Conservation (phyloP, 2,888 invertebrate species). For the Antheraea yamamai region DNA sequence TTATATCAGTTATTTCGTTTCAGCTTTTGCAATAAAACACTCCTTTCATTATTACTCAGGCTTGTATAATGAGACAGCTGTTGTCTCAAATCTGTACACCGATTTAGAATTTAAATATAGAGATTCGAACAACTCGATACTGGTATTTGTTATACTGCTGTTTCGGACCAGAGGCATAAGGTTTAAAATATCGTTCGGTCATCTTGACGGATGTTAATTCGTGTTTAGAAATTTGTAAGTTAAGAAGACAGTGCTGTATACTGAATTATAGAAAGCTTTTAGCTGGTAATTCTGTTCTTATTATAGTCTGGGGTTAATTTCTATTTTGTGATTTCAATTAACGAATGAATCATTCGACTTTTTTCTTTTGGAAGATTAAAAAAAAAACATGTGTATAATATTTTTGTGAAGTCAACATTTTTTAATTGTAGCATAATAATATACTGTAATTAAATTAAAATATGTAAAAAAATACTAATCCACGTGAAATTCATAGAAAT, state of each 20-base stretch:
- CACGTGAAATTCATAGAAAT: too few species aligned
- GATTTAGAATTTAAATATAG: slow-evolving; percentile 12
- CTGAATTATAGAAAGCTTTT: slow-evolving; percentile 11
- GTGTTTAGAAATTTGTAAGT: not conserved
- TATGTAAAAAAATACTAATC: too few species aligned
- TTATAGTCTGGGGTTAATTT: not conserved
- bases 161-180: not conserved
- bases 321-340: not conserved
- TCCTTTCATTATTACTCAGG: too few species aligned
- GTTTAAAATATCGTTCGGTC: not conserved
- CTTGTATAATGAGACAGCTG: not conserved
- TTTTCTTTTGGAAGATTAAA: not conserved
- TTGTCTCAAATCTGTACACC: not conserved
- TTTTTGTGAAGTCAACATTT: too few species aligned
- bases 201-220: not conserved
- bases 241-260: not conserved
- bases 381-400: too few species aligned
- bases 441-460: too few species aligned
- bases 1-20: too few species aligned
- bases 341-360: not conserved
- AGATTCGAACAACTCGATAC: not conserved
- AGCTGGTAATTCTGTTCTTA: not conserved
- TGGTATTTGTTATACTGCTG: not conserved
- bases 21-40: too few species aligned
- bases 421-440: too few species aligned